Evolutionary conservation across 64 coral and sea anemone species (phyloP), one percentile per base, ranked within the genome.

Genomic region (Stichodactyla helianthus): DNA sequence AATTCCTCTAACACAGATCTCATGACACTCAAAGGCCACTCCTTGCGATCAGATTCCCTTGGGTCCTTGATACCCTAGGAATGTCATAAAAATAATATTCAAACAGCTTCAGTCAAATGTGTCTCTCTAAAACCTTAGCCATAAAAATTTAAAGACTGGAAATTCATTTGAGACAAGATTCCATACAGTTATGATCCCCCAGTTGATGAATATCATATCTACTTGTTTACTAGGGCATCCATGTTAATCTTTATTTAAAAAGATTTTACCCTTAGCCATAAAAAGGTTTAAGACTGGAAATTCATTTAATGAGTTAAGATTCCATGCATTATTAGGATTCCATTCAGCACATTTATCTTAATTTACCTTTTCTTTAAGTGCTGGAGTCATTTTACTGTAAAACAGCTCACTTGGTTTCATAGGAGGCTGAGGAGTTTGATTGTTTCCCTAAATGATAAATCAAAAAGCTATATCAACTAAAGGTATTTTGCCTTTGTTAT

Each of bases 391-490:
- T 86, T 93, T 99, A 62, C 86, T 99, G 67, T 99, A 99, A 77
- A 95, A 99, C 82, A 99, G 86, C 78, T 99, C 97, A 92, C 93
- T 99, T 79, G 97, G 97, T 59, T 92, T 89, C 79, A 93, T 93
- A 0, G 97, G 97, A 22, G 86, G 93, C 18, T 88, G 88, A n/a
- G 93, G 91, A n/a, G 90, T 82, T 19, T 85, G 93, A 84, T 94
- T 95, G 7, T 86, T 81, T 51, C 97, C 93, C 94, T 97, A 35
- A 17, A 82, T 86, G 10, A 20, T 10, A 65, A n/a, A 9, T 23
- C 0, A 8, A 20, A 17, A 25, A 23, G 18, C 59, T 17, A 62
- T 13, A 65, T 8, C 5, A 23, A 8, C 6, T 65, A n/a, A 6
- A 65, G 19, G 18, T 22, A 65, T 65, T 15, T 22, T 5, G 5